phyloP scores from a whole-genome alignment of 2,113 vertebrate genomes.

The Periophthalmodon schlosseri region DNA sequence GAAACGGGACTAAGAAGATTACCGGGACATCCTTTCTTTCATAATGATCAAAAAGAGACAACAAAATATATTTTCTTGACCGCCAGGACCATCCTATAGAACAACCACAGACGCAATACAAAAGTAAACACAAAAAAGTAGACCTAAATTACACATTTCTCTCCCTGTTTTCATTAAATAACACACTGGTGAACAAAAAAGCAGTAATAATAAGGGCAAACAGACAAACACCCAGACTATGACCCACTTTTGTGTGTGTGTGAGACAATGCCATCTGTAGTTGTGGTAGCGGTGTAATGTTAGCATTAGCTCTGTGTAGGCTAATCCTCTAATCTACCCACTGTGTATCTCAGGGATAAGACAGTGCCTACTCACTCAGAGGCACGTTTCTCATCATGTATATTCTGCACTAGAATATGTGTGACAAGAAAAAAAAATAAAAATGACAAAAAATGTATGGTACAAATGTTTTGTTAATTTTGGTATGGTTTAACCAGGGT shows the following conservation, averaged over 20 bases:
- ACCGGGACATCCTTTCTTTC: not conserved
- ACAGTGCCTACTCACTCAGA: slow-evolving; percentile 31
- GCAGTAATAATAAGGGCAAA: slow-evolving; percentile 59
- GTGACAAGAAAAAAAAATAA: no score
- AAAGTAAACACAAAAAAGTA: not conserved
- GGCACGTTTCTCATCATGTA: not conserved
- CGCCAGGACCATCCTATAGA: not conserved
- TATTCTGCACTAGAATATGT: no score
- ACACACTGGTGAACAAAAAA: slow-evolving; percentile 36
- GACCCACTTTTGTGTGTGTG: slow-evolving; percentile 55
- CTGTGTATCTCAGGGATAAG: slow-evolving; percentile 61
- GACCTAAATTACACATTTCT: not conserved
- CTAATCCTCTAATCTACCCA: slow-evolving; percentile 74
- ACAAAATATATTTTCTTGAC: not conserved
- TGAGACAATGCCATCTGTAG: slow-evolving; percentile 67
- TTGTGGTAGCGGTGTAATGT: slow-evolving; percentile 40
- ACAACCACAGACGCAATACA: not conserved
- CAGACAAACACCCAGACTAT: slow-evolving; percentile 45
- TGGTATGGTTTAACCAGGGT: no score
- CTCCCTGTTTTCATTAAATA: slow-evolving; percentile 18
- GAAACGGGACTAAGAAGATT: not conserved
- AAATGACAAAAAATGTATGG: no score
- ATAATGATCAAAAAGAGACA: not conserved
- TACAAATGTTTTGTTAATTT: no score
- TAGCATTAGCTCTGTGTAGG: slow-evolving; percentile 64